Percentiles rank a stretch among this genome's conserved stretches.
phyloP scores from a whole-genome alignment of 2,113 vertebrate species.

The Corydoras sp. region DNA sequence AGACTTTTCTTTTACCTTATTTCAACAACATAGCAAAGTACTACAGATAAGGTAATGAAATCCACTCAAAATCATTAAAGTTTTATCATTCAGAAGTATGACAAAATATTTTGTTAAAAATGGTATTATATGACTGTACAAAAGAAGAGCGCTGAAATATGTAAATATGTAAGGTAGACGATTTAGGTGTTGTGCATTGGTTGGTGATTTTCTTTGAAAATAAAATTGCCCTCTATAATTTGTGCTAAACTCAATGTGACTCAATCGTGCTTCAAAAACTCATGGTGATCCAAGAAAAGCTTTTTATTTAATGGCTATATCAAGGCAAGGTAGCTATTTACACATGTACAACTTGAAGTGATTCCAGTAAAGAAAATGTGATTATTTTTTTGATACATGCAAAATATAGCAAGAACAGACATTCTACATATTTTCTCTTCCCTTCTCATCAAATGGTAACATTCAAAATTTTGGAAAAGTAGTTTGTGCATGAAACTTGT shows the following conservation, averaged over 20 bases:
- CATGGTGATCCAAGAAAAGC: slow-evolving; percentile 40
- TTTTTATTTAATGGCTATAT: slow-evolving; percentile 58
- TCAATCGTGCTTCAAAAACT: slow-evolving; percentile 7
- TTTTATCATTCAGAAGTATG: too few relatives aligned
- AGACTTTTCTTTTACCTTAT: not conserved
- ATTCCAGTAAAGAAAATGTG: slow-evolving; percentile 19
- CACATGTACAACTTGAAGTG: slow-evolving; percentile 45
- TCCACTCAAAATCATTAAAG: too few relatives aligned
- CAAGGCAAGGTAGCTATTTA: slow-evolving; percentile 63
- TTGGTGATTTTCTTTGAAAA: slow-evolving; percentile 24
- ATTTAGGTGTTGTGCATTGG: not conserved
- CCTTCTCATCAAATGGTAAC: too few relatives aligned
- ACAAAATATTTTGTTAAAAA: too few relatives aligned
- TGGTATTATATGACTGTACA: too few relatives aligned
- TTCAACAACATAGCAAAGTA: slow-evolving; percentile 67
- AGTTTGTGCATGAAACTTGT: slow-evolving; percentile 14
- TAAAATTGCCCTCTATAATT: slow-evolving; percentile 20
- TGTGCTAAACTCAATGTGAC: slow-evolving; percentile 32
- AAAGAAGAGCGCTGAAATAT: not conserved
- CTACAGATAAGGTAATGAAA: not conserved
- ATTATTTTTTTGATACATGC: slow-evolving; percentile 37
- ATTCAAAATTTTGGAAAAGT: too few relatives aligned
- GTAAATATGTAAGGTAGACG: slow-evolving; percentile 16
- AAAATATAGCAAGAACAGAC: slow-evolving; percentile 30
- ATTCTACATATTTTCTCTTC: not conserved